Percentiles rank a stretch among this genome's conserved stretches.
Conservation (phyloP, 2,888 invertebrate genomes). For the Scaptodrosophila latifasciaeformis region DNA sequence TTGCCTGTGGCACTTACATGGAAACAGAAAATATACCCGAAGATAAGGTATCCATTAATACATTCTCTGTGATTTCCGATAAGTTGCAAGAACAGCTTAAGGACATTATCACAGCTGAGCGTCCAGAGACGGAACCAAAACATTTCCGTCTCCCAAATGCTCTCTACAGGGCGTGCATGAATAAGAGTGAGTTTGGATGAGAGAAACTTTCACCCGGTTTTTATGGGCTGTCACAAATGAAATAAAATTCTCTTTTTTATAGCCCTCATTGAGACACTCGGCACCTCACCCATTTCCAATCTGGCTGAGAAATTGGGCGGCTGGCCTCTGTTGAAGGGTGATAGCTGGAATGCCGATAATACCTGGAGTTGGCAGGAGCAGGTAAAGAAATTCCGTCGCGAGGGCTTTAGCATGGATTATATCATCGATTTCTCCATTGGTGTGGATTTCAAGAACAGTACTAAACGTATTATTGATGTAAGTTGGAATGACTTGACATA, state of each 20-base stretch:
- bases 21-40: constrained; percentile 83
- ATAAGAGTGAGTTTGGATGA: constrained; percentile 69
- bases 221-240: constrained; percentile 22
- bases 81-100: constrained; percentile 75
- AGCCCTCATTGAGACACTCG: constrained; percentile 89
- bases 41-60: constrained; percentile 77
- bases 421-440: constrained; percentile 93
- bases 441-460: constrained; percentile 92
- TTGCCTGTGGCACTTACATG: constrained; percentile 84
- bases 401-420: constrained; percentile 92
- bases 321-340: constrained; percentile 90
- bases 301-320: constrained; percentile 87
- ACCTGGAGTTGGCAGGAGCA: constrained; percentile 88
- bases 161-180: constrained; percentile 76
- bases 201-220: not conserved
- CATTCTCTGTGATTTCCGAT: constrained; percentile 75
- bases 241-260: constrained; percentile 12
- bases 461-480: constrained; percentile 89
- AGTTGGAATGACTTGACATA: too few species aligned
- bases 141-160: constrained; percentile 75
- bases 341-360: constrained; percentile 80
- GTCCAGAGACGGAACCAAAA: constrained; percentile 68
- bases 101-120: constrained; percentile 72
- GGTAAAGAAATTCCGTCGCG: constrained; percentile 85
- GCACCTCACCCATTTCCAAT: constrained; percentile 81